Evolutionary conservation across 2,888 invertebrate species (phyloP), one percentile per base, ranked within the genome.

Genomic region (Stenodema calcarata): DNA sequence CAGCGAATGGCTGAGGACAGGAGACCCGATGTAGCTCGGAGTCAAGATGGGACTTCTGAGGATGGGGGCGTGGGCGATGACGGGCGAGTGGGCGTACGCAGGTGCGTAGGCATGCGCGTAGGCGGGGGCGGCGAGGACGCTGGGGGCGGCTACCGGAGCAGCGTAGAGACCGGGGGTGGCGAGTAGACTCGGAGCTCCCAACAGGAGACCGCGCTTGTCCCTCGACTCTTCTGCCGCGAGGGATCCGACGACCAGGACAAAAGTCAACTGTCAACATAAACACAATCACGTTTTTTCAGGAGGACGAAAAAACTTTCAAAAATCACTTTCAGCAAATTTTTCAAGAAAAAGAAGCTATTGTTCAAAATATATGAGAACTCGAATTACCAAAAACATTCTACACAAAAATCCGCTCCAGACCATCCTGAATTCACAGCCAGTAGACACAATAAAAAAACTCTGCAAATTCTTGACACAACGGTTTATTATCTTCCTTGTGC

Each of bases 11-110:
- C 44, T 44, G 44, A 44, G 44, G 44, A 78, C 14, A 2, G 82
- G 82, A 27, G 82, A 82, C 12, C 70, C 84, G 75, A 75, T 28
- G 75, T 44, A 23, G 7, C 84, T 44, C 0, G 84, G 84, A 44
- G 83, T 70, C 23, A 47, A 18, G 44, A 83, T 41, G 27, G 50
- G 41, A 28, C 41, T 35, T 12, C 84, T 50, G 54, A 50, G 30
- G 84, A 54, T 47, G 50, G 54, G 84, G 27, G 54, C 54, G 42
- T 28, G 62, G n/a, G 82, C 42, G 23, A 27, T 18, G 82, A 47
- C 23, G 69, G 27, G 28, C 2, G 23, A 12, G 14, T 42, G 41
- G 11, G 41, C 41, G 42, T 12, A 23, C 14, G 35, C 50, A 27
- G 47, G 47, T 0, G 82, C 28, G 47, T 28, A 30, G 42, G 41